A percentile compares a stretch with the other conserved stretches of the same genome.
Conservation (phyloP, 1,140 invertebrate species). For the Drosophila oshimai region DNA sequence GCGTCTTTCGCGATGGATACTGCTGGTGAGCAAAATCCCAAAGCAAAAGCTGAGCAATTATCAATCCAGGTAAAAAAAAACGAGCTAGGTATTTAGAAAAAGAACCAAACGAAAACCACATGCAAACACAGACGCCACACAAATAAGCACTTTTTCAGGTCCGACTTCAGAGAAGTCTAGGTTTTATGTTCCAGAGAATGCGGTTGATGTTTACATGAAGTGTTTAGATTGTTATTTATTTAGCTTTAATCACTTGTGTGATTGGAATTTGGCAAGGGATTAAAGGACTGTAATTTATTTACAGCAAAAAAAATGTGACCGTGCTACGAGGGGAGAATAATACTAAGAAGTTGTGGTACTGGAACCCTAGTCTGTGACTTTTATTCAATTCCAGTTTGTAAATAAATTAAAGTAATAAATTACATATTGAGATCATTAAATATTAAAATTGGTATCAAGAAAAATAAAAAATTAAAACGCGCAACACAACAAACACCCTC, state of each 20-base stretch:
- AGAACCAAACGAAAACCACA: background rate
- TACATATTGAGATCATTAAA: too few relatives aligned
- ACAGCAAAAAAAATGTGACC: background rate
- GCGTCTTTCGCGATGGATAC: constrained; percentile 42
- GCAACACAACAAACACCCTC: too few relatives aligned
- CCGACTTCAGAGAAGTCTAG: too few relatives aligned
- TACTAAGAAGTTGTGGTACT: background rate
- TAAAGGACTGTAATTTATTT: background rate
- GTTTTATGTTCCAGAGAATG: background rate
- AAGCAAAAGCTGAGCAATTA: constrained; percentile 13
- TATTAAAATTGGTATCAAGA: too few relatives aligned
- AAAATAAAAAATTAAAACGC: too few relatives aligned
- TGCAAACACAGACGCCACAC: background rate
- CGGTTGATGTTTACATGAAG: background rate
- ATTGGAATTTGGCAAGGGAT: background rate
- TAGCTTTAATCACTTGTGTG: background rate
- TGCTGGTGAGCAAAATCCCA: constrained; percentile 13
- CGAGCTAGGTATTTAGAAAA: background rate
- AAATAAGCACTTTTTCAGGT: background rate
- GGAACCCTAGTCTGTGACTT: too few relatives aligned
- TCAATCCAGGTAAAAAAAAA: background rate
- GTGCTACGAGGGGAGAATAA: background rate
- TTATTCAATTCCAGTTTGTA: too few relatives aligned
- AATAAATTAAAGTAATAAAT: too few relatives aligned
- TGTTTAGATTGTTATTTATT: background rate